Evolutionary conservation across 2,797 vertebrate genomes (phyloP).

Genomic region (Pteropus rufus): DNA sequence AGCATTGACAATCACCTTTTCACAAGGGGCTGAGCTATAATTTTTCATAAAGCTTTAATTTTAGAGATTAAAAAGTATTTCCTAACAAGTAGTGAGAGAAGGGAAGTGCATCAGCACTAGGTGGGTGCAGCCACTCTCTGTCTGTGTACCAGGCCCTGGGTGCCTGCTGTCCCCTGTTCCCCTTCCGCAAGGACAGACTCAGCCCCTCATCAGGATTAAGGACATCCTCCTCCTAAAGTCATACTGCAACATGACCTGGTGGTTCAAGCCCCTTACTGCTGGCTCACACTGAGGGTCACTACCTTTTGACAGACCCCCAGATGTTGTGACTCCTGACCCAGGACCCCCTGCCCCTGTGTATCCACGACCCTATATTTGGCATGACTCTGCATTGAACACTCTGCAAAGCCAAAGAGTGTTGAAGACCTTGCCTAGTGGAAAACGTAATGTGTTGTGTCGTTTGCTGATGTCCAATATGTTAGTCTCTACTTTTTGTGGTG

Average conservation of each 20-base stretch:
- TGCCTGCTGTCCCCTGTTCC: accelerated
- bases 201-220: not conserved
- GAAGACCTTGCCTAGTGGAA: not conserved
- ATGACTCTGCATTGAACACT: not conserved
- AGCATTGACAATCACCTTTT: not conserved
- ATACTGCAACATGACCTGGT: not conserved
- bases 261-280: not conserved
- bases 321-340: not conserved
- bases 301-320: not conserved
- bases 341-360: too few species aligned
- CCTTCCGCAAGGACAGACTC: not conserved
- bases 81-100: not conserved
- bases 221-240: not conserved
- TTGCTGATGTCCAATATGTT: not conserved
- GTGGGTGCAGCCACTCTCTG: accelerated
- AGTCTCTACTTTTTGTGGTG: not conserved
- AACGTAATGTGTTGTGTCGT: not conserved
- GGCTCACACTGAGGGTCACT: not conserved
- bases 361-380: too few species aligned
- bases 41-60: not conserved
- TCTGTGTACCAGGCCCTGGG: not conserved
- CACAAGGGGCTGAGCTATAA: not conserved
- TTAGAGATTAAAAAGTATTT: not conserved
- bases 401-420: not conserved
- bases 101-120: not conserved